Percentiles rank a stretch among this genome's conserved stretches.
Conservation (phyloP, 2,888 invertebrate species). For the Adela reaumurella region DNA sequence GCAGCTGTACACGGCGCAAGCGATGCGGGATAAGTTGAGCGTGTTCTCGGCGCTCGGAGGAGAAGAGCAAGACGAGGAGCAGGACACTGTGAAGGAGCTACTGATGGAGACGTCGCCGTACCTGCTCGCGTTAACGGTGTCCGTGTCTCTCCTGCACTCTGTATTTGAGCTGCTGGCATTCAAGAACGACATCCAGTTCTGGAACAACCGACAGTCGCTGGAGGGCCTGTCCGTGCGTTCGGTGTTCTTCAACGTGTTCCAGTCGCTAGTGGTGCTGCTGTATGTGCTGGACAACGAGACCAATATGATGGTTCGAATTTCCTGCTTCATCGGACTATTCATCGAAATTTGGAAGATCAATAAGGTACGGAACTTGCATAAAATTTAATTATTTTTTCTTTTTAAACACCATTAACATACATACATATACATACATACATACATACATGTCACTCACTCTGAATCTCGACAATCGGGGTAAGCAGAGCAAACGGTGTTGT, state of each 20-base stretch:
- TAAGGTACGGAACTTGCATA: slow-evolving; percentile 68
- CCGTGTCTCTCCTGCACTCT: slow-evolving; percentile 92
- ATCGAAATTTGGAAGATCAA: slow-evolving; percentile 99
- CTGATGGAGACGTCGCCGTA: slow-evolving; percentile 96
- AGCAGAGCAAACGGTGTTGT: too few species aligned
- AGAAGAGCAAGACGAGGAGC: slow-evolving; percentile 83
- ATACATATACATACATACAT: too few species aligned
- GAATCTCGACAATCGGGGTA: too few species aligned
- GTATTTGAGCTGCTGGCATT: slow-evolving; percentile 98
- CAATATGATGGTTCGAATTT: slow-evolving; percentile 91
- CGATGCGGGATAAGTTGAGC: slow-evolving; percentile 86
- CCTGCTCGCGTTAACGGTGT: slow-evolving; percentile 84
- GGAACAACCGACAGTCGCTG: slow-evolving; percentile 95
- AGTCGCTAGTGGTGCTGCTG: slow-evolving; percentile 89
- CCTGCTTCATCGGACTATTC: slow-evolving; percentile 89
- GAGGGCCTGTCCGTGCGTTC: slow-evolving; percentile 97
- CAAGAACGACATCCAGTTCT: slow-evolving; percentile 99
- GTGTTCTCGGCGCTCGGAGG: slow-evolving; percentile 59
- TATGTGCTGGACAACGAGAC: slow-evolving; percentile 99
- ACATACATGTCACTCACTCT: too few species aligned
- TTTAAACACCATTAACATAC: too few species aligned
- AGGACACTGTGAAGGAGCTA: slow-evolving; percentile 89
- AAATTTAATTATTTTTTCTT: too few species aligned
- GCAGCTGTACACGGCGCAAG: slow-evolving; percentile 97
- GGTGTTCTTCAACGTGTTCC: slow-evolving; percentile 98